Evolutionary conservation across 2,888 invertebrate species (phyloP).

Genomic region (Brachyopa scutellaris): DNA sequence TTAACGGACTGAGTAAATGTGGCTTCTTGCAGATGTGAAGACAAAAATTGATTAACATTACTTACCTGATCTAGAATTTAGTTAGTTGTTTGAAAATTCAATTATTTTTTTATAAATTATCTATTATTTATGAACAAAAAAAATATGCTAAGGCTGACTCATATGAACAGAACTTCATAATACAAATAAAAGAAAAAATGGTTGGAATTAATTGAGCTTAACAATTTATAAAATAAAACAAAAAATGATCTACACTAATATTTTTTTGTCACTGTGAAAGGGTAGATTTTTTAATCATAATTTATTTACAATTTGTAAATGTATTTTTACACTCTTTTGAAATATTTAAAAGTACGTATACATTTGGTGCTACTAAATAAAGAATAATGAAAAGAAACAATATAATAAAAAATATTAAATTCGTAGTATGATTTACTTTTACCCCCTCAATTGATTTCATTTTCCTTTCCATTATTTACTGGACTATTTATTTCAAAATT

Average conservation of each 20-base stretch:
- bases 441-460: not conserved
- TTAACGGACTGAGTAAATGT: slow-evolving; percentile 49
- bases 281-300: slow-evolving; percentile 26
- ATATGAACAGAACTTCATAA: slow-evolving; percentile 33
- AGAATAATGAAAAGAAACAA: slow-evolving; percentile 21
- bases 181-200: slow-evolving; percentile 34
- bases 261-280: slow-evolving; percentile 35
- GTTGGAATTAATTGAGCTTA: slow-evolving; percentile 48
- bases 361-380: slow-evolving; percentile 63
- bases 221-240: slow-evolving; percentile 16
- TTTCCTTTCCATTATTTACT: not conserved
- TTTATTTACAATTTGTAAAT: slow-evolving; percentile 27
- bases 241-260: slow-evolving; percentile 22
- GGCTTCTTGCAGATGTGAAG: slow-evolving; percentile 40
- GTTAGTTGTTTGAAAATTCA: slow-evolving; percentile 5
- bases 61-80: not conserved
- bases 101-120: not conserved
- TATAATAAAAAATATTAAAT: slow-evolving; percentile 1
- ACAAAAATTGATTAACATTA: not conserved
- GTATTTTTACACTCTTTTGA: slow-evolving; percentile 38
- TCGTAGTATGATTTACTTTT: slow-evolving; percentile 22
- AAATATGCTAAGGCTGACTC: slow-evolving; percentile 51
- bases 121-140: not conserved
- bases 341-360: slow-evolving; percentile 21
- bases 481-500: not conserved